These are phyloP conservation scores for human DNA, from an alignment of 2,113 vertebrate species.

Conservation along the genomic window GRCh38 chr15:92018001-92018500, in stretches of 20 bases:
- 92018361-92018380: neutral
- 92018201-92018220: neutral
- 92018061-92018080: neutral
- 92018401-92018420: neutral
- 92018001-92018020: neutral
- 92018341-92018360: neutral
- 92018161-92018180: fast-evolving
- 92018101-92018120: neutral
- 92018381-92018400: neutral
- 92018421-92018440: neutral
- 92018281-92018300: neutral
- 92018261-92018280: neutral
- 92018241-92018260: neutral
- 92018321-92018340: neutral
- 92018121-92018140: neutral
- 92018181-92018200: neutral
- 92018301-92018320: fast-evolving
- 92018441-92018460: neutral
- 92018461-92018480: fast-evolving
- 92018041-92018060: neutral
- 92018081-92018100: fast-evolving
- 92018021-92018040: fast-evolving
- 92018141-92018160: fast-evolving
- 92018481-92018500: slow-evolving; percentile 5
- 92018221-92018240: neutral